Percentiles rank a stretch among this genome's conserved stretches.
phyloP scores from a whole-genome alignment of 2,797 vertebrate genomes.

The Somateria mollissima region DNA sequence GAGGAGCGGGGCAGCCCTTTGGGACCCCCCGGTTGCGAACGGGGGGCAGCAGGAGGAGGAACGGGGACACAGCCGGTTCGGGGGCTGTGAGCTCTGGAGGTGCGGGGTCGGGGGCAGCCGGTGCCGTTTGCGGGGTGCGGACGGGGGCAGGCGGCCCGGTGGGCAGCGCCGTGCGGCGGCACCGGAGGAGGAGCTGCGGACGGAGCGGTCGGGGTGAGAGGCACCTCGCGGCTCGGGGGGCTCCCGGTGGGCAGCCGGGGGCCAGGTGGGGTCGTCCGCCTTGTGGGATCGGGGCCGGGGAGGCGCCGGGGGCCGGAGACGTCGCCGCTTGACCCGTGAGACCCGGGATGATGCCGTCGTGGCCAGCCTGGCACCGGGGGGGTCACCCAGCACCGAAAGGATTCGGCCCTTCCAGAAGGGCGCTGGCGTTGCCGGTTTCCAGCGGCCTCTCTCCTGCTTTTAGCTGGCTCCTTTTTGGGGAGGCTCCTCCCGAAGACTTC shows the following conservation, averaged over 20 bases:
- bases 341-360: not conserved
- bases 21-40: not conserved
- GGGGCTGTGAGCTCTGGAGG: fast-evolving
- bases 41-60: not conserved
- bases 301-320: not conserved
- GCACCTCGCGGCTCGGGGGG: not conserved
- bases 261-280: fast-evolving
- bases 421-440: not conserved
- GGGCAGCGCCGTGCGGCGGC: not conserved
- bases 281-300: not conserved
- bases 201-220: not conserved
- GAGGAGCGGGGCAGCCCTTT: not conserved
- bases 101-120: not conserved
- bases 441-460: constrained; percentile 23
- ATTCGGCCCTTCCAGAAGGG: not conserved
- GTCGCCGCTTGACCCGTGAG: not conserved
- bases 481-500: not conserved
- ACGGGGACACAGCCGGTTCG: not conserved
- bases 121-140: fast-evolving
- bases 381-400: not conserved
- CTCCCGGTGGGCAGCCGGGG: not conserved
- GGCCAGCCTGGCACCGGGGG: not conserved
- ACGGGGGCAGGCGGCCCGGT: fast-evolving
- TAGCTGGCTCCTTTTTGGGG: constrained; percentile 47
- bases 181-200: not conserved